Evolutionary conservation across 2,797 vertebrate genomes (phyloP).

Genomic region (Apodemus agrarius): DNA sequence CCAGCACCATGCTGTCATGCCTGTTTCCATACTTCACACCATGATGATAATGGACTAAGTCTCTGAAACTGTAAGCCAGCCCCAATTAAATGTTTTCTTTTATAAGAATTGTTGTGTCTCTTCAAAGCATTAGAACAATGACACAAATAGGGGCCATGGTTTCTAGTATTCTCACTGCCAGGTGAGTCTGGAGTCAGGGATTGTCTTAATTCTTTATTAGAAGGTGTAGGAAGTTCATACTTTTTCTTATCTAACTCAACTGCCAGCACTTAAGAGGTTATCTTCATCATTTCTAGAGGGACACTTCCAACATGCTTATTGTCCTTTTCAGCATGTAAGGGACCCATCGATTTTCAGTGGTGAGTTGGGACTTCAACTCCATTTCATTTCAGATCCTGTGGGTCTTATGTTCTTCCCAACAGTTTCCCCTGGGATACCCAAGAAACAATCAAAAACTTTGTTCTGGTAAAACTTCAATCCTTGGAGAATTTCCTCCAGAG

Average conservation of each 20-base stretch:
- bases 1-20: neutral
- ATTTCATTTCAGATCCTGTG: neutral
- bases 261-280: neutral
- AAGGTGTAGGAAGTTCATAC: neutral
- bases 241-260: neutral
- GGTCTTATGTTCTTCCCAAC: neutral
- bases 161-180: neutral
- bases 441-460: neutral
- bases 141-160: neutral
- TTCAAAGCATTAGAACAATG: neutral
- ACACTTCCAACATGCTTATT: neutral
- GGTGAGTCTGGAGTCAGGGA: neutral
- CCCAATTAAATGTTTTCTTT: neutral
- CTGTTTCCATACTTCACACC: neutral
- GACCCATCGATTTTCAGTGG: neutral
- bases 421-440: neutral
- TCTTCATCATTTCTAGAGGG: neutral
- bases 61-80: neutral
- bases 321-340: neutral
- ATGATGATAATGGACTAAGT: neutral
- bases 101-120: neutral
- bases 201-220: neutral
- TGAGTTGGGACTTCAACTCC: neutral
- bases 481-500: neutral
- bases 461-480: neutral